A percentile compares a stretch with the other conserved stretches of the same genome.
phyloP scores from a whole-genome alignment of 2,797 vertebrate genomes.

The Scyliorhinus canicula region DNA sequence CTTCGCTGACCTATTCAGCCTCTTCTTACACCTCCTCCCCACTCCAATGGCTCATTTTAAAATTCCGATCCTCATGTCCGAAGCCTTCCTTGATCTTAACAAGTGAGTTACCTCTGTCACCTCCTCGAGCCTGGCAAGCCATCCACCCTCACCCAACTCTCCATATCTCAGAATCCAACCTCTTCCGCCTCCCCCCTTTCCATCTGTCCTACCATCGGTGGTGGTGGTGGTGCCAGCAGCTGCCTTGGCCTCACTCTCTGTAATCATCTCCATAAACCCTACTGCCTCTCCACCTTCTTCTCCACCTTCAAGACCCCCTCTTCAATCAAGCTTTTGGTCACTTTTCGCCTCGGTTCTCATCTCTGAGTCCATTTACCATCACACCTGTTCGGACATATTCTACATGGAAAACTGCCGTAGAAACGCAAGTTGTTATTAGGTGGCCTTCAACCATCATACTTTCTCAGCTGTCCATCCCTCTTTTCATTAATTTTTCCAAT shows the following conservation, averaged over 20 bases:
- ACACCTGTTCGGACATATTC: not conserved
- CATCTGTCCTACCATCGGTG: not conserved
- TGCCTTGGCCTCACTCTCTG: not conserved
- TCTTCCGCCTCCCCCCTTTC: not conserved
- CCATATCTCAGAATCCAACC: not conserved
- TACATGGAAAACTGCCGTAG: not conserved
- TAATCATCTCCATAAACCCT: not conserved
- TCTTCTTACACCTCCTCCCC: no score
- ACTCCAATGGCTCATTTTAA: not conserved
- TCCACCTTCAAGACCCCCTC: not conserved
- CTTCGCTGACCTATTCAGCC: not conserved
- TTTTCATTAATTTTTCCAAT: no score
- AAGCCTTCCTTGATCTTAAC: not conserved
- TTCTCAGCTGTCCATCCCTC: no score
- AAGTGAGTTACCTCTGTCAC: not conserved
- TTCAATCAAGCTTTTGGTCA: not conserved
- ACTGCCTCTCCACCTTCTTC: not conserved
- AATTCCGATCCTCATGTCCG: not conserved
- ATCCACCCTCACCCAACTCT: not conserved
- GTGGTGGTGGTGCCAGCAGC: not conserved
- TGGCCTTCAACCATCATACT: not conserved
- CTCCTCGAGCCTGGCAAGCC: not conserved
- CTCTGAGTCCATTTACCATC: not conserved
- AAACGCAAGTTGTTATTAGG: not conserved
- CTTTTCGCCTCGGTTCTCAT: not conserved